A percentile compares a stretch with the other conserved stretches of the same genome.
Evolutionary conservation across 2,888 invertebrate genomes (phyloP).

Genomic region (Apeira syringaria): DNA sequence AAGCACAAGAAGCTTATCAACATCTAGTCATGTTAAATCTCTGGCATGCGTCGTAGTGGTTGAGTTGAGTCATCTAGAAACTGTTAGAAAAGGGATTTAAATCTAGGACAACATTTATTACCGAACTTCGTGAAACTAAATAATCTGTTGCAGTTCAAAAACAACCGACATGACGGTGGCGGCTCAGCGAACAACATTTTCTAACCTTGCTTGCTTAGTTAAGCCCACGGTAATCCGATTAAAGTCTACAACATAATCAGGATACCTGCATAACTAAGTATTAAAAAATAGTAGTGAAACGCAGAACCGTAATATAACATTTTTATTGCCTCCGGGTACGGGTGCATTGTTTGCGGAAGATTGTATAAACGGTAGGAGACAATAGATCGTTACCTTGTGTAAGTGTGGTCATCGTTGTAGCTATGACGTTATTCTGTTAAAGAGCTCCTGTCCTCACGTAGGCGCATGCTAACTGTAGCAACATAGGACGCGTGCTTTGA

Average conservation of each 20-base stretch:
- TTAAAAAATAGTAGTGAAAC: conserved; percentile 8
- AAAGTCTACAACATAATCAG: conserved; percentile 20
- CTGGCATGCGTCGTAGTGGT: no score
- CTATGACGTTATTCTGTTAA: no score
- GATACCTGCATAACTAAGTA: conserved; percentile 18
- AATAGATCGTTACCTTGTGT: conserved; percentile 27
- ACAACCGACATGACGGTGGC: conserved; percentile 14
- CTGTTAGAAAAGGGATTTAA: no score
- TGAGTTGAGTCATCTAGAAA: no score
- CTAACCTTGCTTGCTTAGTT: conserved; percentile 1
- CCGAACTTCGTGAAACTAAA: background rate
- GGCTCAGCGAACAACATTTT: conserved; percentile 1
- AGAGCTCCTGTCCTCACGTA: no score
- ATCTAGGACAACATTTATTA: no score
- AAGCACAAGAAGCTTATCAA: no score
- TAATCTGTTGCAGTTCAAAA: conserved; percentile 8
- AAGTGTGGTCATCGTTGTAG: conserved; percentile 11
- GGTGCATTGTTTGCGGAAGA: conserved; percentile 21
- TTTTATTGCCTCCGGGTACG: conserved; percentile 24
- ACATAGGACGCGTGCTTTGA: no score
- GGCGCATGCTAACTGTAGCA: no score
- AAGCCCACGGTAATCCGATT: conserved; percentile 27
- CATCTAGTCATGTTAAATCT: no score
- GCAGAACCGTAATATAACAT: conserved; percentile 17
- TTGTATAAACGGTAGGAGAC: conserved; percentile 24